Base-by-base conservation (phyloP, 1,140 invertebrate species). In the Calliphora vicina region DNA sequence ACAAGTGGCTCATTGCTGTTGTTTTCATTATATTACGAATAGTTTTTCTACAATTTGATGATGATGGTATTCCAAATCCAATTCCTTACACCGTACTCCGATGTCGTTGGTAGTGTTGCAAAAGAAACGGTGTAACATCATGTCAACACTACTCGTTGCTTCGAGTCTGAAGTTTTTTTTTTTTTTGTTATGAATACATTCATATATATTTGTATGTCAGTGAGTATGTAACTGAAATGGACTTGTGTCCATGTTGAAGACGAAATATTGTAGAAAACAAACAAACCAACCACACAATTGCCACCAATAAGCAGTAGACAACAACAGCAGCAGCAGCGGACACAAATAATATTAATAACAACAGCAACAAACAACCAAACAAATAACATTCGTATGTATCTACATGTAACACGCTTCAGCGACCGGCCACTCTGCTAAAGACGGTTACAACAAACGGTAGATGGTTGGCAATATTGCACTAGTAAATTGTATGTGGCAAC, bases 391-490 rank as follows among this genome's bases (percentile, higher is more conserved):
- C 73, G 42, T 76, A n/a, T n/a, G n/a, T n/a, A n/a, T n/a, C n/a
- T n/a, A 23, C 74, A 78, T 78, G 74, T 26, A 78, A 45, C 74
- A 78, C 74, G 74, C 74, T 78, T 78, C 35, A 78, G 74, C 17
- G 74, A 78, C 42, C 74, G 42, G 20, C n/a, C n/a, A 67, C 17
- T 10, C n/a, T 35, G 35, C 6, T 10, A 67, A 8, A 67, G 61
- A 67, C n/a, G 61, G 10, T 23, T n/a, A 43, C 17, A 78, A 26
- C n/a, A 78, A 78, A 78, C 74, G 74, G n/a, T 78, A 78, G 35
- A 78, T 78, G n/a, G 50, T 80, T 80, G 50, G 12, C 25, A 80
- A 50, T 83, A 83, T 83, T 83, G 82, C 82, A 83, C 82, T 35
- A 80, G 76, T 25, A 42, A 25, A 61, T 35, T 43, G 43, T 42